A percentile compares a stretch with the other conserved stretches of the same genome.
phyloP scores from a whole-genome alignment of 1,140 invertebrate genomes.

The Plodia interpunctella region DNA sequence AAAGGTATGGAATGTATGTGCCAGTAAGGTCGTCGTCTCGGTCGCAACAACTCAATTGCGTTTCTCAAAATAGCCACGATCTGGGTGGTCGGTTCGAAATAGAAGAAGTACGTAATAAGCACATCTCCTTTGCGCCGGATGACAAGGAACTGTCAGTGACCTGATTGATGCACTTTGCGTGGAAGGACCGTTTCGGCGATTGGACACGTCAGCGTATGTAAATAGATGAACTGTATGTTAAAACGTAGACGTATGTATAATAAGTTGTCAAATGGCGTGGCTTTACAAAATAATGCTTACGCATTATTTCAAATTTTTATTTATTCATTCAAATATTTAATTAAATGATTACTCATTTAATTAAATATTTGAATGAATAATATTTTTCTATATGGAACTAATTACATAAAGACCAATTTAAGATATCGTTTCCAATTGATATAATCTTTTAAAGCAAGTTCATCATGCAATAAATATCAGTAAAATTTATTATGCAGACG shows the following conservation, averaged over 20 bases:
- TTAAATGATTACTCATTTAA: no score
- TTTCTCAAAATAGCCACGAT: constrained; percentile 60
- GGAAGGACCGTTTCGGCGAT: not conserved
- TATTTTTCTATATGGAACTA: no score
- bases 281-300: no score
- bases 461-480: no score
- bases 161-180: constrained; percentile 11
- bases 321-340: no score
- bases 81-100: constrained; percentile 66
- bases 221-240: constrained; percentile 1
- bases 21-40: constrained; percentile 41
- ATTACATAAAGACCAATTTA: no score
- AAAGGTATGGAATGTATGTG: no score
- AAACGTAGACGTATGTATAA: not conserved
- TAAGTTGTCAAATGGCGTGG: not conserved
- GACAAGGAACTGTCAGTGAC: constrained; percentile 27
- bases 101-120: constrained; percentile 43
- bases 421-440: no score
- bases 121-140: constrained; percentile 35
- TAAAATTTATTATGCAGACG: no score
- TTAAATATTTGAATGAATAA: no score
- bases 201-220: constrained; percentile 3
- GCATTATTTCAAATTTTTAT: no score
- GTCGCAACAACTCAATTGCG: constrained; percentile 64
- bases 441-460: no score